These are phyloP conservation scores for Arge pagana DNA, from an alignment of 2,888 invertebrate species.

Conservation along the genomic window DNA sequence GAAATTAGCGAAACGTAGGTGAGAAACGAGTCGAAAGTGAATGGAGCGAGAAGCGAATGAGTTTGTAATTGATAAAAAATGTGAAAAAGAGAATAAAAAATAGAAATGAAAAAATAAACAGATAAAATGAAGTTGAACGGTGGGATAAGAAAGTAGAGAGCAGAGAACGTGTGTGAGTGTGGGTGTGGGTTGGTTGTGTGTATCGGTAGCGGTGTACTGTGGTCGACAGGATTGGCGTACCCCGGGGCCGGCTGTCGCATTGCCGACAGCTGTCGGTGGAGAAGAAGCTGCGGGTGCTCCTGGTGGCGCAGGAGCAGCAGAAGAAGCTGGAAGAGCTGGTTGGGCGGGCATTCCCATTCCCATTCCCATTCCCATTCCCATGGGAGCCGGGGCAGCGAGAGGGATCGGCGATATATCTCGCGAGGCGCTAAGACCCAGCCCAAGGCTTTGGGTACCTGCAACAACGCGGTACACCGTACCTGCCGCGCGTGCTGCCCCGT, in stretches of 20 bases:
- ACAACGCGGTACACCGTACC: constrained; percentile 79
- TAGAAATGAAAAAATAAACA: neutral
- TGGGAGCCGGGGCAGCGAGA: constrained; percentile 58
- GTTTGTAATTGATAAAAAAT: no score
- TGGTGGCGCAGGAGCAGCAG: constrained; percentile 44
- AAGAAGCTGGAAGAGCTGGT: constrained; percentile 33
- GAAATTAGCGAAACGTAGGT: no score
- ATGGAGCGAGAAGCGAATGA: neutral
- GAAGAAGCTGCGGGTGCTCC: constrained; percentile 43
- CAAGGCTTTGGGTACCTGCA: constrained; percentile 76
- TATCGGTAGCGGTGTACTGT: constrained; percentile 32
- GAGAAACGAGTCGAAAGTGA: no score
- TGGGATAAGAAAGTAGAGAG: constrained; percentile 26
- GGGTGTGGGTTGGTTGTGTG: no score
- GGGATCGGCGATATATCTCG: constrained; percentile 58
- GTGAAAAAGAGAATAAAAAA: neutral
- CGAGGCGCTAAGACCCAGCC: constrained; percentile 69
- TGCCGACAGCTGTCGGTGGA: constrained; percentile 44
- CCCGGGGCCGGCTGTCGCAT: constrained; percentile 21
- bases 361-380: constrained; percentile 29
- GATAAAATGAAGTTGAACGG: constrained; percentile 10
- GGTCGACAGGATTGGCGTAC: constrained; percentile 56
- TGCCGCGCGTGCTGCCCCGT: constrained; percentile 78
- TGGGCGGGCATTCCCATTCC: constrained; percentile 33
- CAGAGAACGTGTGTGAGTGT: constrained; percentile 24